Conservation (phyloP, 1,140 invertebrate species). For the Zaprionus nigranus region DNA sequence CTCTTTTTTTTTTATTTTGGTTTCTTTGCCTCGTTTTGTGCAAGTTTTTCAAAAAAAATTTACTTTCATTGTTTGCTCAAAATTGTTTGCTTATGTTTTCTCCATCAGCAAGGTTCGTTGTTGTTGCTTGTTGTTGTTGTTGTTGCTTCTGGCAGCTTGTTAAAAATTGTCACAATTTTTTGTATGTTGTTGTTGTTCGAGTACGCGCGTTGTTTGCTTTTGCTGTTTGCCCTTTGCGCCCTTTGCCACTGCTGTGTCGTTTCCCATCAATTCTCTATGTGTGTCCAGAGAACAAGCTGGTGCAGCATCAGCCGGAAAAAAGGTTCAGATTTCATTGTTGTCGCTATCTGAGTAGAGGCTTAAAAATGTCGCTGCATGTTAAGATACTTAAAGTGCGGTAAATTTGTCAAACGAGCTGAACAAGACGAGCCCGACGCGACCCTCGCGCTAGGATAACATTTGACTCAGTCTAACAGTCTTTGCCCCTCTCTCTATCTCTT, state of each 20-base stretch:
- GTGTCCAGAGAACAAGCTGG: not conserved
- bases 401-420: slow-evolving; percentile 40
- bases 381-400: slow-evolving; percentile 48
- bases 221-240: slow-evolving; percentile 15
- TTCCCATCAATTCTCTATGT: slow-evolving; percentile 34
- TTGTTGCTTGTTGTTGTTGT: slow-evolving; percentile 8
- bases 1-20: not conserved
- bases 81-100: slow-evolving; percentile 46
- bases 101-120: not conserved
- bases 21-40: not conserved
- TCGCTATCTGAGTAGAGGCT: slow-evolving; percentile 36
- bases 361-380: slow-evolving; percentile 50
- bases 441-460: slow-evolving; percentile 29
- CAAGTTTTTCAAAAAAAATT: slow-evolving; percentile 38
- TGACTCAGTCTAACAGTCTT: not conserved
- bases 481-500: not conserved
- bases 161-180: slow-evolving; percentile 49
- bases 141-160: slow-evolving; percentile 10
- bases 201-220: slow-evolving; percentile 37
- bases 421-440: slow-evolving; percentile 23
- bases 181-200: slow-evolving; percentile 4
- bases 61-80: slow-evolving; percentile 51
- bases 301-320: slow-evolving; percentile 12
- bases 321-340: slow-evolving; percentile 51
- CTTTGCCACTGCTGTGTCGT: slow-evolving; percentile 5